Conservation (phyloP, 2,888 invertebrate species). For the Drosophila dives region DNA sequence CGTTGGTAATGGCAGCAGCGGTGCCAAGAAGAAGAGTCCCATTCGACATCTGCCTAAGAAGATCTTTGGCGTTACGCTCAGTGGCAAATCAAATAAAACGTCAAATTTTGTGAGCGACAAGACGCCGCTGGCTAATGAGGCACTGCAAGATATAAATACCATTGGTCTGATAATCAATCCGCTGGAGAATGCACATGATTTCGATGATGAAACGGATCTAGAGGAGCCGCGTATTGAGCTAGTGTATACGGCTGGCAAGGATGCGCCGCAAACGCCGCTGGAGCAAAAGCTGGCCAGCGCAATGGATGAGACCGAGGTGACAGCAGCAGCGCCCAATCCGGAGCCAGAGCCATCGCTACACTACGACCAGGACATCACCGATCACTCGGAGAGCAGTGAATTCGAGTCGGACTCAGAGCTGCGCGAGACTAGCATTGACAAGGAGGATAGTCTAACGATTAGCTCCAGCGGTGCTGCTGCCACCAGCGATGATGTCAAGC, state of each 20-base stretch:
- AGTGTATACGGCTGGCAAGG: slow-evolving; percentile 42
- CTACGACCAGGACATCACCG: slow-evolving; percentile 81
- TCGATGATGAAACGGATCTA: slow-evolving; percentile 81
- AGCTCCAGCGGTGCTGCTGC: slow-evolving; percentile 53
- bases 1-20: background rate
- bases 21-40: slow-evolving; percentile 83
- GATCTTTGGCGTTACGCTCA: slow-evolving; percentile 84
- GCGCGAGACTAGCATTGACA: slow-evolving; percentile 83
- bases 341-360: slow-evolving; percentile 65
- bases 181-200: slow-evolving; percentile 85
- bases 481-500: slow-evolving; percentile 73
- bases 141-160: slow-evolving; percentile 73
- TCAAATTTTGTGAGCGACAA: slow-evolving; percentile 84
- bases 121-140: slow-evolving; percentile 63
- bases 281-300: slow-evolving; percentile 71
- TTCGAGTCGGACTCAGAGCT: slow-evolving; percentile 84
- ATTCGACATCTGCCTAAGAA: slow-evolving; percentile 84
- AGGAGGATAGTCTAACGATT: slow-evolving; percentile 81
- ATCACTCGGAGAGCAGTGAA: slow-evolving; percentile 84
- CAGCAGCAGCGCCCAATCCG: slow-evolving; percentile 23
- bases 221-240: slow-evolving; percentile 73
- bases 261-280: slow-evolving; percentile 60
- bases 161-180: slow-evolving; percentile 89
- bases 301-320: slow-evolving; percentile 66
- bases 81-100: slow-evolving; percentile 84